Evolutionary conservation across 2,888 invertebrate species (phyloP).

Genomic region (Teleogryllus oceanicus): DNA sequence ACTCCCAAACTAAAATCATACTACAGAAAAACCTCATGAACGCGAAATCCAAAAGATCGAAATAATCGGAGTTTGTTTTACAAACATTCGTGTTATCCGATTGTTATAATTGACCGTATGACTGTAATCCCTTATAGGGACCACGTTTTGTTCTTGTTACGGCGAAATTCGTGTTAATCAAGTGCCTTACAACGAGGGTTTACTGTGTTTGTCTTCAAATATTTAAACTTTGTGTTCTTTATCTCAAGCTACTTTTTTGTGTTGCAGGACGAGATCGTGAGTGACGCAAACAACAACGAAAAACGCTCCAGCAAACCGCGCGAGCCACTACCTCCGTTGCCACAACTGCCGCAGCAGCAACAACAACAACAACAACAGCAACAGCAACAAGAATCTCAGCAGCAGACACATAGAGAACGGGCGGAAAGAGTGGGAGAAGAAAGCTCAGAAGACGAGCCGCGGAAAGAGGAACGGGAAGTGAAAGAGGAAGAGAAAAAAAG

Average conservation of each 20-base stretch:
- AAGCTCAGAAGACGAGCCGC: not conserved
- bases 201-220: too few species aligned
- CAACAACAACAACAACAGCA: not conserved
- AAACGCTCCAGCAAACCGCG: not conserved
- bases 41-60: too few species aligned
- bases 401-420: not conserved
- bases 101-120: too few species aligned
- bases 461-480: not conserved
- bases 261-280: not conserved
- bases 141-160: too few species aligned
- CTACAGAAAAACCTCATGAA: too few species aligned
- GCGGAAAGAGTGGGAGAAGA: not conserved
- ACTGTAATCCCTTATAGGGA: too few species aligned
- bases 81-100: too few species aligned
- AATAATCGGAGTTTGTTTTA: too few species aligned
- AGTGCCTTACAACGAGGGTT: too few species aligned
- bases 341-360: not conserved
- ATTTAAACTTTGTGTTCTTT: too few species aligned
- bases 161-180: too few species aligned
- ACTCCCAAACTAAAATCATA: too few species aligned
- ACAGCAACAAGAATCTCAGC: not conserved
- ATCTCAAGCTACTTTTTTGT: not conserved
- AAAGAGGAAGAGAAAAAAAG: not conserved
- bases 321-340: not conserved
- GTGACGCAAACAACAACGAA: slow-evolving; percentile 5